These are phyloP conservation scores for Spea hammondii DNA, from an alignment of 2,797 vertebrate species.

Conservation along the genomic window DNA sequence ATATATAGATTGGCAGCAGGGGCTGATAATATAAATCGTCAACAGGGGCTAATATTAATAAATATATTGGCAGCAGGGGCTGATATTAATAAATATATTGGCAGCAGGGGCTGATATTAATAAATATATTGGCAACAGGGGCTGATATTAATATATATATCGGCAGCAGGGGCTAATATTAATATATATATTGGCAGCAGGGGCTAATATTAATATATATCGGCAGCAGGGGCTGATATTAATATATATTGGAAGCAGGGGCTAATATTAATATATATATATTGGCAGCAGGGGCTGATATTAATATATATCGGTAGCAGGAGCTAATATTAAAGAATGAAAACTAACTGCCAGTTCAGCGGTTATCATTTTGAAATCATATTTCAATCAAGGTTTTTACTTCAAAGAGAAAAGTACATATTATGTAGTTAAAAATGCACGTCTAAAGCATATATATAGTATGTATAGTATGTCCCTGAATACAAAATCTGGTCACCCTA, in stretches of 20 bases:
- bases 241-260: neutral
- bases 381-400: no score
- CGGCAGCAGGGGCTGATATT: neutral
- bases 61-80: neutral
- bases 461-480: no score
- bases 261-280: neutral
- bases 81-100: neutral
- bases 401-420: no score
- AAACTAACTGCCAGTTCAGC: no score
- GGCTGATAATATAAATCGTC: neutral
- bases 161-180: neutral
- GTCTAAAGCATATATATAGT: no score
- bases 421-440: no score
- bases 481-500: no score
- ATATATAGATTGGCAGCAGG: neutral
- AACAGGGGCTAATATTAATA: neutral
- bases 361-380: no score
- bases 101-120: neutral
- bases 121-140: neutral
- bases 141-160: neutral
- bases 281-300: neutral
- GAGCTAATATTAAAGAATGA: neutral
- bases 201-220: neutral
- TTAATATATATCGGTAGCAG: neutral
- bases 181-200: neutral